Evolutionary conservation across 2,113 vertebrate species (phyloP).

Genomic region (Hippopotamus amphibius): DNA sequence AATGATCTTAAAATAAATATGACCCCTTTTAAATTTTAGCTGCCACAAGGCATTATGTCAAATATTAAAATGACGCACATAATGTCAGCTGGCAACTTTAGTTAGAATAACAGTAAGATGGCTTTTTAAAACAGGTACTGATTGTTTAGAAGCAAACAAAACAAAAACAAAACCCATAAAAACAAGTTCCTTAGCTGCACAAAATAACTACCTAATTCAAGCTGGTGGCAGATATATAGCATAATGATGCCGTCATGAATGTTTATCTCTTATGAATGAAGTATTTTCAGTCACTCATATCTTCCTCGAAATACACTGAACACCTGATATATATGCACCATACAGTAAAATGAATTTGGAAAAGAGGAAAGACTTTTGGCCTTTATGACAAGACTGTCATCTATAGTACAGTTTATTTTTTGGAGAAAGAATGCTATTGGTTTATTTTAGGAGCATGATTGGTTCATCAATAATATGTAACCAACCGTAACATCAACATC

Average conservation of each 20-base stretch:
- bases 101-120: neutral
- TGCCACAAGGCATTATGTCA: constrained; percentile 69
- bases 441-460: constrained; percentile 75
- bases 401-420: constrained; percentile 74
- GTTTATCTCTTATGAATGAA: constrained; percentile 14
- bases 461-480: constrained; percentile 76
- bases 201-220: constrained; percentile 27
- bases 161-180: neutral
- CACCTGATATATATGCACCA: neutral
- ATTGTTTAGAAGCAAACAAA: neutral
- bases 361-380: neutral
- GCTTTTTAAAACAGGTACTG: neutral
- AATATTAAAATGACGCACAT: constrained; percentile 13
- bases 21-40: constrained; percentile 69
- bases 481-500: constrained; percentile 73
- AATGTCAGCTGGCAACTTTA: neutral
- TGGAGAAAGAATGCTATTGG: constrained; percentile 75
- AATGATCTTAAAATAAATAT: constrained; percentile 80
- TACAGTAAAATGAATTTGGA: neutral
- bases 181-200: neutral
- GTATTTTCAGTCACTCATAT: constrained; percentile 44
- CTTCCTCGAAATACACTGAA: constrained; percentile 49
- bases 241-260: neutral
- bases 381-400: constrained; percentile 66
- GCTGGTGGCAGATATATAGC: neutral